Conservation (phyloP, 2,888 invertebrate species). For the Ganaspis brasiliensis region DNA sequence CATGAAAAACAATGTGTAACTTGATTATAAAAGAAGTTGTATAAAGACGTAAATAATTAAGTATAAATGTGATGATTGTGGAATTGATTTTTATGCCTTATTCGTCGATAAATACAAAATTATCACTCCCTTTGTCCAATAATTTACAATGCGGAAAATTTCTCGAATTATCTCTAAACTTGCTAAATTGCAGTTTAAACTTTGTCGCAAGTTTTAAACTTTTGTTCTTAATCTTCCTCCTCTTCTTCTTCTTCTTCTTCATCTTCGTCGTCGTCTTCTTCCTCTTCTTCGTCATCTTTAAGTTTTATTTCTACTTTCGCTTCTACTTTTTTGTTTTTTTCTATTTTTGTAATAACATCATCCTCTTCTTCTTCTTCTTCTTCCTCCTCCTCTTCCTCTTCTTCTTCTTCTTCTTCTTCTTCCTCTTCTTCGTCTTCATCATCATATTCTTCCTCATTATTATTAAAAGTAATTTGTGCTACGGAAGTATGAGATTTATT, state of each 20-base stretch:
- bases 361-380: slow-evolving; percentile 50
- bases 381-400: slow-evolving; percentile 68
- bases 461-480: slow-evolving; percentile 42
- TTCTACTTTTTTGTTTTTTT: slow-evolving; percentile 64
- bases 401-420: slow-evolving; percentile 71
- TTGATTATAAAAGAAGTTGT: neutral
- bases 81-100: slow-evolving; percentile 23
- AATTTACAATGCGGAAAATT: slow-evolving; percentile 2
- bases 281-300: slow-evolving; percentile 64
- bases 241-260: slow-evolving; percentile 50
- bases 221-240: slow-evolving; percentile 40
- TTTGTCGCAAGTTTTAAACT: neutral
- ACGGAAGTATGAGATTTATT: slow-evolving; percentile 32
- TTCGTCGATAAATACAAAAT: slow-evolving; percentile 22
- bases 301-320: slow-evolving; percentile 66
- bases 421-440: slow-evolving; percentile 60
- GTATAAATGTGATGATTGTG: neutral
- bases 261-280: slow-evolving; percentile 56
- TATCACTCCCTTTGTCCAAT: slow-evolving; percentile 17
- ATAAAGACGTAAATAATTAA: neutral
- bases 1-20: neutral
- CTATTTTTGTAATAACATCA: slow-evolving; percentile 56
- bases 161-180: slow-evolving; percentile 41
- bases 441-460: slow-evolving; percentile 58
- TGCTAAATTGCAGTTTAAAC: neutral